Percentiles rank a stretch among this genome's conserved stretches.
phyloP scores from a whole-genome alignment of 2,113 vertebrate genomes.

The Rhodinocichla rosea region DNA sequence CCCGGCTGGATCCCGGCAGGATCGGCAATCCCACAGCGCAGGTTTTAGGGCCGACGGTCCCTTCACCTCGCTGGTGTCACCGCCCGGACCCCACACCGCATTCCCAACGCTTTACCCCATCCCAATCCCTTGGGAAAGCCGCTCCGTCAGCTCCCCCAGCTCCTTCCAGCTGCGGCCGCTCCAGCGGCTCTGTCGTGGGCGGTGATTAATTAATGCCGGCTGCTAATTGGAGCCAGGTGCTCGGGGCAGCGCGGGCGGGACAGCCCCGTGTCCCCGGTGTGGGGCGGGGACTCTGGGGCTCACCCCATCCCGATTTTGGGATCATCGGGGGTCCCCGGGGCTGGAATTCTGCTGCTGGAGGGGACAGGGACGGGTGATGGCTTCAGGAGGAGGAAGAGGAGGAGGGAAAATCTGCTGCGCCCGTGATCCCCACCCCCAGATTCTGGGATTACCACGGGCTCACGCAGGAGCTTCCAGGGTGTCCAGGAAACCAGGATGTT shows the following conservation, averaged over 20 bases:
- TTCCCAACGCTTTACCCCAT: not conserved
- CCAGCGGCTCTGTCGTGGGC: fast-evolving
- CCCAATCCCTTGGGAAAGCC: not conserved
- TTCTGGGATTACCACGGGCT: fast-evolving
- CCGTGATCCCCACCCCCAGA: fast-evolving
- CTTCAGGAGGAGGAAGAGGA: not conserved
- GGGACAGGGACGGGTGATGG: not conserved
- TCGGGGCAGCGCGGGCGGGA: fast-evolving
- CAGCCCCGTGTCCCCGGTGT: not conserved
- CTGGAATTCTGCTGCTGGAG: not conserved
- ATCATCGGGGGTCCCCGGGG: fast-evolving
- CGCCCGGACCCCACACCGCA: fast-evolving
- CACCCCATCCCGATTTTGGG: not conserved
- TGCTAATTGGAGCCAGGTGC: conserved; percentile 56
- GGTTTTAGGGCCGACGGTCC: fast-evolving
- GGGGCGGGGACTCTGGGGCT: not conserved
- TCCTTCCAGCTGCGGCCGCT: not conserved
- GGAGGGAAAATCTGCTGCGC: not conserved
- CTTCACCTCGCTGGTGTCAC: fast-evolving
- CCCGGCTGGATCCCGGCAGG: not conserved
- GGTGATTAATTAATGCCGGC: not conserved
- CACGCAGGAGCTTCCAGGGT: fast-evolving
- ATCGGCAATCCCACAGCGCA: fast-evolving
- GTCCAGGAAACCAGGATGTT: not conserved
- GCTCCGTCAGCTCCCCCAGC: not conserved